phyloP scores from a whole-genome alignment of 2,113 vertebrate genomes.

The Hymenochirus boettgeri region DNA sequence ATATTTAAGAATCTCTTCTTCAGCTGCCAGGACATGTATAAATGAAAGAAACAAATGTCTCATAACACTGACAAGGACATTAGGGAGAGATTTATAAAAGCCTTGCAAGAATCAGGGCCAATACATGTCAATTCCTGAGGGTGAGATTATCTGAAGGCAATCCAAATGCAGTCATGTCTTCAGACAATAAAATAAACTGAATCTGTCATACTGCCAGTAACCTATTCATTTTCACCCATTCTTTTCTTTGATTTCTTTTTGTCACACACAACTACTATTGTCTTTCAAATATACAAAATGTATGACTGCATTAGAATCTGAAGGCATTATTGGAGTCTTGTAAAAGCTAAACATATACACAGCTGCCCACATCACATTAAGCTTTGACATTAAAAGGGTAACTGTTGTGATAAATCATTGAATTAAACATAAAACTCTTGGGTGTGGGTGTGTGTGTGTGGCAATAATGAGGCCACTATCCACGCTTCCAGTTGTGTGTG shows the following conservation, averaged over 20 bases:
- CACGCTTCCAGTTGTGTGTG: too few species aligned
- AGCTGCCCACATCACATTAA: too few species aligned
- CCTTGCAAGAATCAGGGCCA: background rate
- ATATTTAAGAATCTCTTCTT: background rate
- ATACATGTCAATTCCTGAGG: background rate
- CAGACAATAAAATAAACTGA: background rate
- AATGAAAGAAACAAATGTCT: background rate
- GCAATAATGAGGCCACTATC: too few species aligned
- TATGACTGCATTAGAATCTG: too few species aligned
- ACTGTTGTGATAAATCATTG: too few species aligned
- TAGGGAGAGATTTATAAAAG: background rate
- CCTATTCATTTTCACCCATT: background rate
- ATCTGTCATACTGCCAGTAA: background rate
- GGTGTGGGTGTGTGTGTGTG: too few species aligned
- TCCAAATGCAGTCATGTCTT: background rate
- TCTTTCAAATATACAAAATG: too few species aligned
- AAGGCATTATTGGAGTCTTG: too few species aligned
- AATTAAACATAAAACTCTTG: too few species aligned
- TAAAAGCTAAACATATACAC: too few species aligned
- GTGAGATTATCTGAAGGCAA: slow-evolving; percentile 5
- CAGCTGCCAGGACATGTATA: background rate
- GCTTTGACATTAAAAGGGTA: too few species aligned
- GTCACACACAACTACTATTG: background rate
- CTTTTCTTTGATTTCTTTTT: background rate
- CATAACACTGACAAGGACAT: background rate